Base-by-base conservation (phyloP, 2,888 invertebrate genomes). In the Anagyrus pseudococci region DNA sequence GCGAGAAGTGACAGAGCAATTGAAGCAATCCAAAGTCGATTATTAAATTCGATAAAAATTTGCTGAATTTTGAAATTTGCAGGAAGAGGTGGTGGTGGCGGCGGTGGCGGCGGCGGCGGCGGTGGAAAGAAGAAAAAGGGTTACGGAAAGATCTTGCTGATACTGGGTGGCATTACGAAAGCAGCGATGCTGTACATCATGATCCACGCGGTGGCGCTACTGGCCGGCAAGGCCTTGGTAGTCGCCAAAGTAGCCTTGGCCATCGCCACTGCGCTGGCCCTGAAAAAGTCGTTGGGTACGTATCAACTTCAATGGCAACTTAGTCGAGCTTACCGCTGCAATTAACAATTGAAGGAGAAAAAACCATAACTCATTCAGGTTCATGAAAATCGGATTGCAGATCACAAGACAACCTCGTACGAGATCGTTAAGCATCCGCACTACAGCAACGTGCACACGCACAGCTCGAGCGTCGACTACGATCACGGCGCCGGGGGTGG, bases 381-480 rank as follows among this genome's bases (percentile, higher is more conserved):
- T 10, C 29, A 29, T 29, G 6, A 29, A n/a, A n/a, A n/a, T n/a
- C n/a, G n/a, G n/a, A n/a, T 63, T 61, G 7, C 84, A 53, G 89
- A 88, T 67, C 86, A 87, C 19, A 86, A 92, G 73, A 91, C 91
- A 79, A 91, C 91, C 79, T 92, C 92, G 4, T 90, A 92, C 70
- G 93, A 93, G 81, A 92, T 93, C 70, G 89, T 93, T 57, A 93
- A 93, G 78, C 90, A 92, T 80, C 93, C 93, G n/a, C 89, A 91
- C 74, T 88, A 92, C 58, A 89, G 89, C 53, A 90, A 90, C 76
- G 88, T 87, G 71, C 91, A 92, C 75, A 87, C 89, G 4, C 92
- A 92, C 75, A 90, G 91, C 1, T 85, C 88, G 4, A 85, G 87
- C 54, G 87, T 89, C 72, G 82, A 82, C 67, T 88, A 87, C 70